These are phyloP conservation scores for Pseudomyrmex flavicornis DNA, from an alignment of 1,140 invertebrate genomes.

Conservation along the genomic window DNA sequence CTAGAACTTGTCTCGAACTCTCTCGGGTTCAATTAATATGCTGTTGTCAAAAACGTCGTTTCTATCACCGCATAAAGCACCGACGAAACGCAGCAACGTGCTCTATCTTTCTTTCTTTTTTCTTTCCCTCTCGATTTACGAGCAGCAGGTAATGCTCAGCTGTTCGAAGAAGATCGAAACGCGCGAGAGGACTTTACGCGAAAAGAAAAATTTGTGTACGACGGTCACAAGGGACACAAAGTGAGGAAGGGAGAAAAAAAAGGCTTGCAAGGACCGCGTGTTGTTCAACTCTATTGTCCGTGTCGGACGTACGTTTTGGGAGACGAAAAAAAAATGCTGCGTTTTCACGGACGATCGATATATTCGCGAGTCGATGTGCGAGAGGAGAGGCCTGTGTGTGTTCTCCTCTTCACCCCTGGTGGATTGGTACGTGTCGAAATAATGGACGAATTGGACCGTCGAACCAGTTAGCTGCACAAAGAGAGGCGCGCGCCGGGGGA, in stretches of 20 bases:
- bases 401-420: background rate
- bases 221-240: background rate
- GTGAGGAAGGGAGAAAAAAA: background rate
- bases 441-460: background rate
- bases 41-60: no score
- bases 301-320: background rate
- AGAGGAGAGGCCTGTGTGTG: background rate
- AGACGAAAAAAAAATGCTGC: background rate
- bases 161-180: no score
- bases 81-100: no score
- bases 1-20: background rate
- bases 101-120: background rate
- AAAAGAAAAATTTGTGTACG: no score
- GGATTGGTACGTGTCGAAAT: background rate
- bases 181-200: no score
- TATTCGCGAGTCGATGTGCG: background rate
- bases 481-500: background rate
- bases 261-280: background rate
- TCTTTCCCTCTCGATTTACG: background rate
- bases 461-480: background rate
- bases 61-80: no score
- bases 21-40: no score
- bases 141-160: no score
- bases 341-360: constrained; percentile 15
- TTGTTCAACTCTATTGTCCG: no score